Conservation (phyloP, 2,888 invertebrate species). For the Disparrhopalites patrizii region DNA sequence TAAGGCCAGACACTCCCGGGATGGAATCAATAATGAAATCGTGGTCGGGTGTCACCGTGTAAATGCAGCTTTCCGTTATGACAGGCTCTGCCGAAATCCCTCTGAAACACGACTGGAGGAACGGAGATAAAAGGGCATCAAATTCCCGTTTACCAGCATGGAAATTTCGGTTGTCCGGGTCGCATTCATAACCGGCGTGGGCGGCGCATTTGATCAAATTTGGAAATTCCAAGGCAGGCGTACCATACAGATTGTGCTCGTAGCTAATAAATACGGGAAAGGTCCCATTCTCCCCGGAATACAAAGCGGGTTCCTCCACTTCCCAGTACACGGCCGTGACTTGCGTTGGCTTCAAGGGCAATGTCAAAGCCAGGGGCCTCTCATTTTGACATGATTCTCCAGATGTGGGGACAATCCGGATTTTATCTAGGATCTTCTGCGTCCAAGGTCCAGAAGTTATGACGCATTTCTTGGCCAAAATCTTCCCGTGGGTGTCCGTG, state of each 20-base stretch:
- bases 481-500: conserved; percentile 14
- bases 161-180: conserved; percentile 32
- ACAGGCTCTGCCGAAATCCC: conserved; percentile 32
- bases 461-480: conserved; percentile 36
- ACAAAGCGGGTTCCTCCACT: conserved; percentile 32
- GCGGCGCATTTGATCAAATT: conserved; percentile 33
- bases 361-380: conserved; percentile 12
- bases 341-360: conserved; percentile 37
- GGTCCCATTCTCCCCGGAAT: conserved; percentile 20
- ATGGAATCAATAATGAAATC: conserved; percentile 41
- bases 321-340: conserved; percentile 40
- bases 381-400: neutral
- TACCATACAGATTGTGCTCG: conserved; percentile 36
- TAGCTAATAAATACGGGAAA: conserved; percentile 45
- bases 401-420: neutral
- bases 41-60: conserved; percentile 38
- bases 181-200: conserved; percentile 34
- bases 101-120: conserved; percentile 31
- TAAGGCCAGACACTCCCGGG: conserved; percentile 22
- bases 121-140: conserved; percentile 29
- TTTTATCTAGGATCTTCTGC: conserved; percentile 11
- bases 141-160: conserved; percentile 27
- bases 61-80: conserved; percentile 44
- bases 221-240: conserved; percentile 41
- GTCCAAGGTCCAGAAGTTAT: conserved; percentile 44